Base-by-base conservation (phyloP, 1,140 invertebrate genomes). In the Brachionus calyciflorus region DNA sequence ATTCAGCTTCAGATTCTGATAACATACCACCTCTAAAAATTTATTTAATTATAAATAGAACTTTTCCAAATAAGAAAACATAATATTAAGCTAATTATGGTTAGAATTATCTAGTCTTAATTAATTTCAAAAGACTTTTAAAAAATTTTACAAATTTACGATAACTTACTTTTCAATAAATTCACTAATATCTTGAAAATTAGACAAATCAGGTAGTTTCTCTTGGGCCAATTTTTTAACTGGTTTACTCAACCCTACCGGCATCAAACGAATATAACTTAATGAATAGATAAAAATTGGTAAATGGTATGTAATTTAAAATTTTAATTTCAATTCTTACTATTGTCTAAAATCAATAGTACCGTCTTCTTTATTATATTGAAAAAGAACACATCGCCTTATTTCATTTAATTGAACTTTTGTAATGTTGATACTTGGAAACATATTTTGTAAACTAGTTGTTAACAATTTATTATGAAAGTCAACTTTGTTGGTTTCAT, bases 361-460 rank as follows among this genome's bases (percentile, higher is more conserved):
- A 82, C 94, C 92, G n/a, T 90, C 91, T 14, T 91, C 88, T 1
- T 89, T 83, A 84, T 97, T 91, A 82, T 96, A 97, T 84, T 93
- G 95, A 79, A 98, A 87, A 26, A 98, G 86, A 0, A 98, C 89
- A 86, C 93, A 94, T 37, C 96, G 88, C 76, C 91, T 88, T 75
- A 98, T 90, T n/a, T 90, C 90, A 81, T 90, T 92, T 70, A 99
- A 86, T 83, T 94, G 91, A 0, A 96, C 89, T 80, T 87, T 93
- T 30, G 92, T 92, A 68, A 98, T 88, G 86, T 98, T 98, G 55
- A 98, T 94, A 0, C 92, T 91, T 0, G 96, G 96, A 84, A 98
- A 98, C 93, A 98, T 95, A 82, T 97, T 97, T 87, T 98, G 94
- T 82, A 98, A 96, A 87, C 93, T 96, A 4, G 92, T 91, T 9